Percentiles rank a stretch among this genome's conserved stretches.
Evolutionary conservation across 2,888 invertebrate genomes (phyloP).

Genomic region (Chironomus tentans): DNA sequence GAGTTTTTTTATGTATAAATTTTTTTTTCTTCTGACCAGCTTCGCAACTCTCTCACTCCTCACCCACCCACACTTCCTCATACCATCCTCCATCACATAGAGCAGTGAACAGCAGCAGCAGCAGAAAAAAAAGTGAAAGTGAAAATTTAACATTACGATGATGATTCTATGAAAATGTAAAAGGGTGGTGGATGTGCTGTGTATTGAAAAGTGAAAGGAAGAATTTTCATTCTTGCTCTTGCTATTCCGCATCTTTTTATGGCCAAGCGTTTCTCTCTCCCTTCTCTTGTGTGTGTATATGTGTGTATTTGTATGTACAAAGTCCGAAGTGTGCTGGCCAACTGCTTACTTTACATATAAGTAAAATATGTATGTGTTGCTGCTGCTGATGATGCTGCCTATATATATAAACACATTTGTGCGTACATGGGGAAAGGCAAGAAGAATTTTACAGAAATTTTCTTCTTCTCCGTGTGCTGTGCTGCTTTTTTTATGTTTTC

Average conservation of each 20-base stretch:
- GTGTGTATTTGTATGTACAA: constrained; percentile 4
- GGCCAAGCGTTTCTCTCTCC: constrained; percentile 9
- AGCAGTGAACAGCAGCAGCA: background rate
- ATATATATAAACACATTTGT: background rate
- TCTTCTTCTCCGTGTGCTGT: background rate
- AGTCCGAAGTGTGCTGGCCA: background rate
- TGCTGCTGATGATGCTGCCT: background rate
- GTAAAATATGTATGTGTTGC: background rate
- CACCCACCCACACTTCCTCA: background rate
- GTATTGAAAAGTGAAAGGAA: constrained; percentile 26
- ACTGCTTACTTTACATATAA: background rate
- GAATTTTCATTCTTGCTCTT: constrained; percentile 5
- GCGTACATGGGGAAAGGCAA: background rate
- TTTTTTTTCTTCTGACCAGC: constrained; percentile 11
- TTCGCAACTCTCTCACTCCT: background rate
- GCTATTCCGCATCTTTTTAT: constrained; percentile 19
- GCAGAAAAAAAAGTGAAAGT: constrained; percentile 20
- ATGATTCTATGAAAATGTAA: constrained; percentile 5
- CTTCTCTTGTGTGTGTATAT: background rate
- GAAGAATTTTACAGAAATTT: constrained; percentile 20
- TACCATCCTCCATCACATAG: background rate
- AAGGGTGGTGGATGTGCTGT: background rate
- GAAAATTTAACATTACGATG: constrained; percentile 25
- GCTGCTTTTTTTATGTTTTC: constrained; percentile 20
- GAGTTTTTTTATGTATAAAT: constrained; percentile 22